Percentiles rank a stretch among this genome's conserved stretches.
Conservation (phyloP, 2,888 invertebrate species). For the Timandra comae region DNA sequence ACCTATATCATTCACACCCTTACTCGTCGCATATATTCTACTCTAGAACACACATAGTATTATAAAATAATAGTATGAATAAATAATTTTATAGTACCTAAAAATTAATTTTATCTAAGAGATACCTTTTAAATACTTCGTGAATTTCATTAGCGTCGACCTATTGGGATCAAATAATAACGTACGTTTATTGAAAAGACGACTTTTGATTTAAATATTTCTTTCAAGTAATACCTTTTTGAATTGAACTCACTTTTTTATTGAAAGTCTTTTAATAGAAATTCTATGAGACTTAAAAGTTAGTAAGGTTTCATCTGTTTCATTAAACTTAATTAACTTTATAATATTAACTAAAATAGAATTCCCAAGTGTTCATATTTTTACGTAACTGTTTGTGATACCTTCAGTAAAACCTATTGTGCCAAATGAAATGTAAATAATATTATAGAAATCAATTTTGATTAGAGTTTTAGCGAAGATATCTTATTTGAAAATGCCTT, state of each 20-base stretch:
- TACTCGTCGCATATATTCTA: conserved; percentile 14
- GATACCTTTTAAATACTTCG: conserved; percentile 32
- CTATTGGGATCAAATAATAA: conserved; percentile 53
- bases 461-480: no score
- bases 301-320: not conserved
- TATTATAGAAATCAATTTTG: conserved; percentile 4
- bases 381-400: conserved; percentile 34
- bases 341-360: conserved; percentile 6
- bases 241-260: no score
- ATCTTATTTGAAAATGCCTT: no score
- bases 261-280: conserved; percentile 25
- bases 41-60: conserved; percentile 24
- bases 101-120: conserved; percentile 21
- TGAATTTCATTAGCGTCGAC: conserved; percentile 48
- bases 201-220: conserved; percentile 16
- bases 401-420: conserved; percentile 26
- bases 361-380: conserved; percentile 27
- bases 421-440: conserved; percentile 37
- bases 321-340: not conserved
- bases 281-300: conserved; percentile 10
- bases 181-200: conserved; percentile 22
- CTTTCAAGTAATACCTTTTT: conserved; percentile 21
- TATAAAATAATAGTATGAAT: conserved; percentile 24
- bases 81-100: conserved; percentile 9
- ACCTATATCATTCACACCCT: conserved; percentile 4